Evolutionary conservation across 2,797 vertebrate genomes (phyloP), one percentile per base, ranked within the genome.

Genomic region (Strix occidentalis): DNA sequence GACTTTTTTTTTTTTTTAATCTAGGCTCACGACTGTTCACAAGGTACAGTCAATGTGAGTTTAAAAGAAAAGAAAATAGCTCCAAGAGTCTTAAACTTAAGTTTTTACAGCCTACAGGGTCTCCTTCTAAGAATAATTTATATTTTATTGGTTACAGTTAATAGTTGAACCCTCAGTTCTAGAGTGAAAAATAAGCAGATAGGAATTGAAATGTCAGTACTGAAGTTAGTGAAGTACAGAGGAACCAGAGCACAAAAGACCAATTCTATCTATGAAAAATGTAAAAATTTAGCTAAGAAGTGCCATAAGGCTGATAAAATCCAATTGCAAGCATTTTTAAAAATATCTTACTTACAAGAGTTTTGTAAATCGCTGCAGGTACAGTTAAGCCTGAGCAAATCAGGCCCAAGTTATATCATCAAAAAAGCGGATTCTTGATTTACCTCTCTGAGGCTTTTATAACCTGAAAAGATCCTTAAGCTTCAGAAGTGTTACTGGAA

Each of bases 51-150:
- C 23, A 64, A 33, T 8, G 5, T 9, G 13, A 54, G 3, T 6
- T 4, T 29, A 26, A 51, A 61, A n/a, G 35, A 37, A 11, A 11
- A 5, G 4, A 50, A 51, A 53, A 6, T 0, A 31, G 3, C 16
- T 72, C n/a, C 8, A 51, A 46, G 23, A 25, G 53, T 6, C 6
- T 58, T 13, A 14, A 2, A 35, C 2, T 37, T 37, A 61, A 33
- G 23, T 25, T 48, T 85, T 77, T 19, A 53, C 3, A 60, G 2
- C 18, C 10, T 21, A 78, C 7, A 54, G 3, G 4, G 6, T 26
- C 6, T 8, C 37, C 21, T 33, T 33, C 1, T 5, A 50, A 54
- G 5, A 33, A 6, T 13, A 43, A 10, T 77, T 84, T 43, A 25
- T 39, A 37, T 1, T n/a, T 13, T 29, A 23, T 2, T 31, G 20